Evolutionary conservation across 2,113 vertebrate species (phyloP).

Genomic region (Cyprinus carpio): DNA sequence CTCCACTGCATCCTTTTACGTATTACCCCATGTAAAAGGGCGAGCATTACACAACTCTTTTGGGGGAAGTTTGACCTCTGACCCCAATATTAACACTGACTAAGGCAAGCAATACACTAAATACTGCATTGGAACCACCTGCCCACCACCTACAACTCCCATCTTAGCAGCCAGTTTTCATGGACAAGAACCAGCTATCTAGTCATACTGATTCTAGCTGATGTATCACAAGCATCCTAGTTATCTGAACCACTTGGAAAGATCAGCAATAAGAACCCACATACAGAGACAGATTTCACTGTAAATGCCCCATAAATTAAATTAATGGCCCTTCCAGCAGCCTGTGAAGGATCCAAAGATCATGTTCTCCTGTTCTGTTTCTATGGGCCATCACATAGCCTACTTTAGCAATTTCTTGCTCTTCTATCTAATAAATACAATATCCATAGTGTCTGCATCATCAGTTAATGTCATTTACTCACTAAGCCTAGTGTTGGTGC

Average conservation of each 20-base stretch:
- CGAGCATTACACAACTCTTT: background rate
- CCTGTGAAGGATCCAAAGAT: background rate
- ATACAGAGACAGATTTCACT: background rate
- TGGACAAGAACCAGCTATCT: background rate
- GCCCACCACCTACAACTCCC: background rate
- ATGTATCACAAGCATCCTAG: background rate
- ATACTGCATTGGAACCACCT: background rate
- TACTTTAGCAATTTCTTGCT: background rate
- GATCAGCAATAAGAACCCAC: background rate
- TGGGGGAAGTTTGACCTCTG: slow-evolving; percentile 27
- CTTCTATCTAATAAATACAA: background rate
- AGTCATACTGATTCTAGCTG: background rate
- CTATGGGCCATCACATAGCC: background rate
- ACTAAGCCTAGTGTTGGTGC: background rate
- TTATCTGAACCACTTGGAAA: background rate
- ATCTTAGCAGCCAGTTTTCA: background rate
- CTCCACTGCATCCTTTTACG: background rate
- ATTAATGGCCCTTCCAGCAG: background rate
- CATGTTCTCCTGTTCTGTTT: background rate
- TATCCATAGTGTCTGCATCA: background rate
- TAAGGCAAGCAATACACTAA: background rate
- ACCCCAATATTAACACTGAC: background rate
- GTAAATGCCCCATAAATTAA: slow-evolving; percentile 6
- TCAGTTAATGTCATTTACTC: slow-evolving; percentile 22
- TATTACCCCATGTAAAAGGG: background rate